Percentiles rank a stretch among this genome's conserved stretches.
phyloP scores from a whole-genome alignment of 2,888 invertebrate genomes.

The Zaprionus bogoriensis region DNA sequence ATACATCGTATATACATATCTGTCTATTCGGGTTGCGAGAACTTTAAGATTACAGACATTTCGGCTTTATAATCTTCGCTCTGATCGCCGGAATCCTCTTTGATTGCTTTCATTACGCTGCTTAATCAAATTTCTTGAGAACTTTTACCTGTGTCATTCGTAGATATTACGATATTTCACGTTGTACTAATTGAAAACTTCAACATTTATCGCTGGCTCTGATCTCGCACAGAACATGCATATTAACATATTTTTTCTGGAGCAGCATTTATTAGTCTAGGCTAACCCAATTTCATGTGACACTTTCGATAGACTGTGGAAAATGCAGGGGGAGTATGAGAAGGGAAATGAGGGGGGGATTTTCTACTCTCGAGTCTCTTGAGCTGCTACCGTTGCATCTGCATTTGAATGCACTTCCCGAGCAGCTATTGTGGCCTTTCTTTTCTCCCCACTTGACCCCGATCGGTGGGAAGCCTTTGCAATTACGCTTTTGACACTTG shows the following conservation, averaged over 20 bases:
- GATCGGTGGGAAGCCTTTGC: constrained; percentile 34
- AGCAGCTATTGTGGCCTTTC: too few relatives aligned
- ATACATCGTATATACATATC: too few relatives aligned
- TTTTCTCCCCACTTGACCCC: constrained; percentile 23
- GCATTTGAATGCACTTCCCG: constrained; percentile 43
- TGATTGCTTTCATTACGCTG: not conserved
- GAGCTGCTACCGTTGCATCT: constrained; percentile 63
- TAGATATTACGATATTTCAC: not conserved
- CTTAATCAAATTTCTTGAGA: not conserved
- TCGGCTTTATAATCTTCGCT: not conserved
- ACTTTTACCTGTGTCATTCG: too few relatives aligned
- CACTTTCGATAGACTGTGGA: constrained; percentile 48
- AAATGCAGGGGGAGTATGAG: too few relatives aligned
- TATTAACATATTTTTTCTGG: not conserved
- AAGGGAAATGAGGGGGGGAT: too few relatives aligned
- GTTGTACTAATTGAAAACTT: constrained; percentile 22
- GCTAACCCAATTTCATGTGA: constrained; percentile 42
- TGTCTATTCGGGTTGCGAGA: constrained; percentile 5
- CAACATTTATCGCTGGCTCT: constrained; percentile 12
- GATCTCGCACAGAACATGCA: constrained; percentile 1
- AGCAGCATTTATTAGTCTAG: constrained; percentile 17
- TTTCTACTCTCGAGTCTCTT: too few relatives aligned
- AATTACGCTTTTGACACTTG: constrained; percentile 67
- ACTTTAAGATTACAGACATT: not conserved
- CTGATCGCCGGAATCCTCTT: not conserved